Percentiles rank a stretch among this genome's conserved stretches.
Evolutionary conservation across 2,888 invertebrate genomes (phyloP).

Genomic region (Torymus auratus): DNA sequence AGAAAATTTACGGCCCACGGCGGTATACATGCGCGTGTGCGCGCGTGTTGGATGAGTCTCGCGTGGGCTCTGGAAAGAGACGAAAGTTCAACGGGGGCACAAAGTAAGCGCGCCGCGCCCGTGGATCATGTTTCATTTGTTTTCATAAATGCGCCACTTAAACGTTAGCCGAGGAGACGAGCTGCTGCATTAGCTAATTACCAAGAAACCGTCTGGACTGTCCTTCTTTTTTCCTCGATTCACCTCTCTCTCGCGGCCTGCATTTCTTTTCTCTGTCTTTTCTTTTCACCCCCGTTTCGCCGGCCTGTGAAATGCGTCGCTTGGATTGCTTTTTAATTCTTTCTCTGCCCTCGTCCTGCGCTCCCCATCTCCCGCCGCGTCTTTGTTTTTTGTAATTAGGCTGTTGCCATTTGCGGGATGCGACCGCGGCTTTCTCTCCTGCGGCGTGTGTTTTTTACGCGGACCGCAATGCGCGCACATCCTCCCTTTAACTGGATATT

Average conservation of each 20-base stretch:
- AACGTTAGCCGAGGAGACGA: conserved; percentile 3
- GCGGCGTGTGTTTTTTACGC: not conserved
- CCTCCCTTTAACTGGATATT: conserved; percentile 8
- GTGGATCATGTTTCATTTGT: conserved; percentile 18
- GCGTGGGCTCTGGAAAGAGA: too few relatives aligned
- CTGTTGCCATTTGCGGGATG: conserved; percentile 16
- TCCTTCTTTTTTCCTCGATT: not conserved
- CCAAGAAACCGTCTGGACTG: not conserved
- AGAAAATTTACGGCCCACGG: conserved; percentile 1
- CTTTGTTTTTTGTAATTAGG: conserved; percentile 26
- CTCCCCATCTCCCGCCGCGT: not conserved
- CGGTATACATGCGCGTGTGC: too few relatives aligned
- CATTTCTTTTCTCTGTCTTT: not conserved
- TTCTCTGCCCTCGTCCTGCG: not conserved
- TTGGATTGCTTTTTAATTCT: conserved; percentile 25
- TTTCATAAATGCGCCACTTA: conserved; percentile 27
- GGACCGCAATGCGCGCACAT: not conserved
- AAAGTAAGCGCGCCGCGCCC: too few relatives aligned
- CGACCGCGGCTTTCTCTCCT: not conserved
- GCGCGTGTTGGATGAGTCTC: too few relatives aligned
- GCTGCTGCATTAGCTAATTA: conserved; percentile 34
- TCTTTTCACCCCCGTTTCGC: not conserved
- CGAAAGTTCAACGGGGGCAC: too few relatives aligned
- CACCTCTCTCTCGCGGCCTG: not conserved
- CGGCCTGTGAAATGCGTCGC: not conserved